Evolutionary conservation across 2,797 vertebrate genomes (phyloP).

Genomic region (Argya squamiceps): DNA sequence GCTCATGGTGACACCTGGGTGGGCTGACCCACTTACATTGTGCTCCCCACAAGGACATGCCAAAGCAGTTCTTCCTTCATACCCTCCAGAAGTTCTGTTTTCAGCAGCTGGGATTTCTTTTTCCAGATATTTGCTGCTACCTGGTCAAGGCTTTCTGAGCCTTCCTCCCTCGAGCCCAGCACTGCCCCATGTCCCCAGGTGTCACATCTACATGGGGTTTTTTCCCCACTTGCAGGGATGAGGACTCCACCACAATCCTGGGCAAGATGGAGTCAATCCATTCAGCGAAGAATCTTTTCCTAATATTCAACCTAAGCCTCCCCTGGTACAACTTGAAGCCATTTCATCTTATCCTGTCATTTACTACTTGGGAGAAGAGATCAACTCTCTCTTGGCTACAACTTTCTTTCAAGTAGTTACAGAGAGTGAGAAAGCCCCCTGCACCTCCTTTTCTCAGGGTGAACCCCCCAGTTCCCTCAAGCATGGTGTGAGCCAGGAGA

Average conservation of each 20-base stretch:
- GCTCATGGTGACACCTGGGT: accelerated
- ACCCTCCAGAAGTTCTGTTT: neutral
- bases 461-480: neutral
- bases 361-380: neutral
- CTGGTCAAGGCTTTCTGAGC: neutral
- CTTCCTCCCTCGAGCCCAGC: neutral
- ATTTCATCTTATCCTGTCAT: neutral
- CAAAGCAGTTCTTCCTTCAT: neutral
- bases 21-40: neutral
- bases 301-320: neutral
- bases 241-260: neutral
- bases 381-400: neutral
- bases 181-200: neutral
- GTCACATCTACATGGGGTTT: neutral
- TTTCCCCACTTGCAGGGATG: neutral
- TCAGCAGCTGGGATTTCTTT: neutral
- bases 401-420: accelerated
- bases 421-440: neutral
- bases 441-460: neutral
- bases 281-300: neutral
- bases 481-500: neutral
- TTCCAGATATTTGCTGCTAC: neutral
- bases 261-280: neutral
- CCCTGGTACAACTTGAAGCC: neutral
- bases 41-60: neutral